Percentiles rank a stretch among this genome's conserved stretches.
Conservation (phyloP, 2,797 vertebrate species). For the Tokudaia tokunoshimensis region DNA sequence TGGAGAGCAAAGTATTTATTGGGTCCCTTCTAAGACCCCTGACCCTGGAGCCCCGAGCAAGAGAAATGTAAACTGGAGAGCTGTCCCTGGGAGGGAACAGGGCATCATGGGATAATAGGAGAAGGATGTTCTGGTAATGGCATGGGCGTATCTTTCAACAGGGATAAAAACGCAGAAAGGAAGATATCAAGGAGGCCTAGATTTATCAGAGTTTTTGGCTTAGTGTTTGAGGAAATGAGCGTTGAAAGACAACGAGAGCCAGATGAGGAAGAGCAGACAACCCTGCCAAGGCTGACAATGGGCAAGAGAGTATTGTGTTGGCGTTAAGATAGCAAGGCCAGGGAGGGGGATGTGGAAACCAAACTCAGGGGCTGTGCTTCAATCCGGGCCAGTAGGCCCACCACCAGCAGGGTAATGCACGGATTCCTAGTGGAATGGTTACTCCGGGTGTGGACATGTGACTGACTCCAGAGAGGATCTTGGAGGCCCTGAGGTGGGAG, state of each 20-base stretch:
- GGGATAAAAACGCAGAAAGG: background rate
- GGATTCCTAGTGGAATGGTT: background rate
- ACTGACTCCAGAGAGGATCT: background rate
- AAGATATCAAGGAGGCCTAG: background rate
- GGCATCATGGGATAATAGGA: no score
- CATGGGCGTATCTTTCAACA: background rate
- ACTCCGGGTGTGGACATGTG: accelerated
- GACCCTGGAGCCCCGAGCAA: background rate
- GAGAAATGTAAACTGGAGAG: background rate
- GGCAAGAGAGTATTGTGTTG: no score
- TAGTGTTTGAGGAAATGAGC: slow-evolving; percentile 1
- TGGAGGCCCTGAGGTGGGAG: background rate
- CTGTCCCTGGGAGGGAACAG: background rate
- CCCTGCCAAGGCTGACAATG: accelerated
- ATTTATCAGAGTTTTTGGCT: background rate
- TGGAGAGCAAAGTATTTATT: slow-evolving; percentile 59
- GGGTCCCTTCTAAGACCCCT: background rate
- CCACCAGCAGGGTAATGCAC: background rate
- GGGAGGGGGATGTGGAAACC: accelerated
- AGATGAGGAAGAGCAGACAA: background rate
- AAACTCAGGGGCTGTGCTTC: background rate
- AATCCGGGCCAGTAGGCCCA: background rate
- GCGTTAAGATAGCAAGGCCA: background rate
- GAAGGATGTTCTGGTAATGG: no score
- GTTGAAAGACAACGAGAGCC: background rate